Evolutionary conservation across 2,113 vertebrate genomes (phyloP).

Genomic region (Heloderma charlesbogerti): DNA sequence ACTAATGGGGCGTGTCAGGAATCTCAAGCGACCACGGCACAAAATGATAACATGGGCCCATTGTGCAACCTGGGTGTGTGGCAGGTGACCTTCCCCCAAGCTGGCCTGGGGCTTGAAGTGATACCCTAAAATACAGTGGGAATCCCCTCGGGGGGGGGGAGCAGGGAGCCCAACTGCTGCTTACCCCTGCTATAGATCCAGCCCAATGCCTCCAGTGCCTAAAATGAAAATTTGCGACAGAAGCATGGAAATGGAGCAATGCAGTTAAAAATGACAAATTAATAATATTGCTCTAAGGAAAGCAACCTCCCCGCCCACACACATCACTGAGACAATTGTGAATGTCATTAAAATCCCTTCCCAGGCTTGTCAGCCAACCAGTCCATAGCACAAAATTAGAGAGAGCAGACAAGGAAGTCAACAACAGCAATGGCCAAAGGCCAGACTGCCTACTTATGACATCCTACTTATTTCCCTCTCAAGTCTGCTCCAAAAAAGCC

Average conservation of each 20-base stretch:
- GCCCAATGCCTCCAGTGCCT: background rate
- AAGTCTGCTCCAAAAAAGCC: too few species aligned
- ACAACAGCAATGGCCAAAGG: too few species aligned
- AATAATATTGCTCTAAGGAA: background rate
- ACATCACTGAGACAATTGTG: background rate
- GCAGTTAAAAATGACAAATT: background rate
- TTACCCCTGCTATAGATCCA: background rate
- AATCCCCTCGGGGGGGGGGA: background rate
- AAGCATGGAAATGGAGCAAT: background rate
- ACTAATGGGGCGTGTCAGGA: background rate
- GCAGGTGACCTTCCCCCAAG: background rate
- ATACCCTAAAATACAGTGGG: background rate
- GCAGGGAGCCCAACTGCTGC: background rate
- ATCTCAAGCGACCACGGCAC: background rate
- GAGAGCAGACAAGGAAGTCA: background rate
- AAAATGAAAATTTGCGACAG: background rate
- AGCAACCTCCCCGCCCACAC: background rate
- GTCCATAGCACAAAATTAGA: too few species aligned
- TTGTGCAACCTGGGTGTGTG: background rate
- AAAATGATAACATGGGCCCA: background rate
- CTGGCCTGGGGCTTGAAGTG: background rate
- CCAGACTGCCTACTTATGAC: too few species aligned
- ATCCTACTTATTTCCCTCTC: too few species aligned
- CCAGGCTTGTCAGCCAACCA: too few species aligned
- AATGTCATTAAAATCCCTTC: background rate